Evolutionary conservation across 2,888 invertebrate genomes (phyloP).

Genomic region (Caenorhabditis sinica): DNA sequence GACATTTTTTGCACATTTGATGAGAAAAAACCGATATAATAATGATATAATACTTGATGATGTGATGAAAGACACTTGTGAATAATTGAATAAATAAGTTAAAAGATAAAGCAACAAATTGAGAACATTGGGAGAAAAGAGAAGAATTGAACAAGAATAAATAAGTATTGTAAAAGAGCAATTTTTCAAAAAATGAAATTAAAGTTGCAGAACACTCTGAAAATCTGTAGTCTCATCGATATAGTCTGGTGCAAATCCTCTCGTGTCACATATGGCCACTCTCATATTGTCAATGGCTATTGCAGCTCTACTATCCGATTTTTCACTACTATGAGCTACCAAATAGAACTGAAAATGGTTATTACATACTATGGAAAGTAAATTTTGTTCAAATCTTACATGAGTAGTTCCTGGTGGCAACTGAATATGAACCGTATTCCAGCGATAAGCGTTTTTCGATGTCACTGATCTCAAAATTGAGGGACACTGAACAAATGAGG

Average conservation of each 20-base stretch:
- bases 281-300: constrained; percentile 82
- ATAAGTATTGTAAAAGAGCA: too few relatives aligned
- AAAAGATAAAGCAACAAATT: constrained; percentile 33
- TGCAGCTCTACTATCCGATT: constrained; percentile 77
- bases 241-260: constrained; percentile 75
- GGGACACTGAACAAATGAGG: constrained; percentile 81
- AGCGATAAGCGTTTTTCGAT: constrained; percentile 80
- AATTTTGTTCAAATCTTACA: constrained; percentile 69
- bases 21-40: neutral
- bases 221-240: constrained; percentile 71
- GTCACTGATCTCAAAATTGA: constrained; percentile 81
- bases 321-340: constrained; percentile 81
- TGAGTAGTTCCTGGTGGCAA: constrained; percentile 82
- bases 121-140: constrained; percentile 20
- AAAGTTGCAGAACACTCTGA: constrained; percentile 42
- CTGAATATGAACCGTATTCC: constrained; percentile 83
- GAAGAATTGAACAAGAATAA: constrained; percentile 5
- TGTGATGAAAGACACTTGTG: constrained; percentile 21
- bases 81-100: constrained; percentile 13
- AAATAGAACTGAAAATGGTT: constrained; percentile 82
- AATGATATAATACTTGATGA: constrained; percentile 24
- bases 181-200: too few relatives aligned
- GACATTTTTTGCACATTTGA: constrained; percentile 13
- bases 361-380: too few relatives aligned
- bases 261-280: constrained; percentile 81